phyloP scores from a whole-genome alignment of 2,888 invertebrate species.

The Diaperis boleti region DNA sequence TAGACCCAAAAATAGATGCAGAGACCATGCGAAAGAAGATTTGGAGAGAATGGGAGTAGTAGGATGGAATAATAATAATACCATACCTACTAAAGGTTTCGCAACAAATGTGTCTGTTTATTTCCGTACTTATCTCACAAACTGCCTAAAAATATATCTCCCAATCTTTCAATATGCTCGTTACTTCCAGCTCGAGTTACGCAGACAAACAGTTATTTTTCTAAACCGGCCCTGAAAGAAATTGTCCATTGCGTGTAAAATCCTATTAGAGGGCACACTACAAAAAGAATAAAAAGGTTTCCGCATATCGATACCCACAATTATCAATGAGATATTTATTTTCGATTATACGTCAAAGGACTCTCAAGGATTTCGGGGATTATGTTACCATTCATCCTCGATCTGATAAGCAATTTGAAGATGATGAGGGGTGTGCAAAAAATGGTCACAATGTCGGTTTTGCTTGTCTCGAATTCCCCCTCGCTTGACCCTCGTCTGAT shows the following conservation, averaged over 20 bases:
- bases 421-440: slow-evolving; percentile 47
- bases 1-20: no score
- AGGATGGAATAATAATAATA: no score
- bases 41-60: no score
- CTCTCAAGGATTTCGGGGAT: slow-evolving; percentile 63
- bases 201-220: slow-evolving; percentile 44
- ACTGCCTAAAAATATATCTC: slow-evolving; percentile 26
- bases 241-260: slow-evolving; percentile 59
- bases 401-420: slow-evolving; percentile 63
- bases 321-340: slow-evolving; percentile 60
- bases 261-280: slow-evolving; percentile 55
- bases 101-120: no score
- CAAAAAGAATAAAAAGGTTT: slow-evolving; percentile 48
- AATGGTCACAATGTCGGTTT: slow-evolving; percentile 58
- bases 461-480: slow-evolving; percentile 54
- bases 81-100: no score
- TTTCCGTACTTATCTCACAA: no score
- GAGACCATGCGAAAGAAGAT: no score
- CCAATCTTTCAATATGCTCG: slow-evolving; percentile 31
- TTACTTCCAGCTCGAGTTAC: slow-evolving; percentile 23
- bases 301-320: slow-evolving; percentile 53
- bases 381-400: slow-evolving; percentile 58
- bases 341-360: slow-evolving; percentile 65
- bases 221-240: slow-evolving; percentile 45
- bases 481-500: slow-evolving; percentile 56